These are phyloP conservation scores for Ceratina japonica DNA, from an alignment of 1,140 invertebrate species.

Conservation along the genomic window DNA sequence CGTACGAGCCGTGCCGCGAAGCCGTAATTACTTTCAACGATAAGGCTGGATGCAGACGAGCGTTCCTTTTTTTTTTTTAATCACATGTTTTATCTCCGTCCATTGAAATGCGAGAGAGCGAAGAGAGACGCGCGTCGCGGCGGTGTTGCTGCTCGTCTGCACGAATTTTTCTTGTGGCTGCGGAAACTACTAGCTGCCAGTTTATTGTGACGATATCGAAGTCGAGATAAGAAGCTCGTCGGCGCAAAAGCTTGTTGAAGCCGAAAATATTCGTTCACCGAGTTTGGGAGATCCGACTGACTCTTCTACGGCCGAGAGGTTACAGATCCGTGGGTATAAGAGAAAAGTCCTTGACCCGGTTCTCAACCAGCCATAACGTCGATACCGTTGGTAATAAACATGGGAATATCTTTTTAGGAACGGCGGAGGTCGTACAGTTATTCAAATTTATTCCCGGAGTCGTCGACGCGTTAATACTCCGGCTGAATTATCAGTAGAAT, in stretches of 20 bases:
- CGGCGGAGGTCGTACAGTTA: too few relatives aligned
- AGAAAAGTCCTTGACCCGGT: too few relatives aligned
- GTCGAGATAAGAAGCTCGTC: slow-evolving; percentile 10
- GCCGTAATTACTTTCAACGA: slow-evolving; percentile 9
- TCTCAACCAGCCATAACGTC: not conserved
- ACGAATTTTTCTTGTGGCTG: not conserved
- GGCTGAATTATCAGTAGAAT: too few relatives aligned
- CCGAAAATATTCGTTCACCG: not conserved
- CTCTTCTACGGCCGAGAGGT: not conserved
- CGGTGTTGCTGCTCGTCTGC: slow-evolving; percentile 31
- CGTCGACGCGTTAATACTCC: too few relatives aligned
- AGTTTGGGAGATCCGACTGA: not conserved
- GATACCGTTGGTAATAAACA: too few relatives aligned
- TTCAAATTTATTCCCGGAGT: too few relatives aligned
- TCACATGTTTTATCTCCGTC: not conserved
- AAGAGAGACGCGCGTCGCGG: not conserved
- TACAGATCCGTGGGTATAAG: too few relatives aligned
- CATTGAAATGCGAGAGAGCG: not conserved
- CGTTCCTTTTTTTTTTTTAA: too few relatives aligned
- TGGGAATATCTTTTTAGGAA: too few relatives aligned
- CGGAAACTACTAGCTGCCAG: slow-evolving; percentile 53
- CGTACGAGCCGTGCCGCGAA: not conserved
- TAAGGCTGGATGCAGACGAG: too few relatives aligned
- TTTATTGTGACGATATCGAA: slow-evolving; percentile 44
- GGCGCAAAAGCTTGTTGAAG: slow-evolving; percentile 28